A percentile compares a stretch with the other conserved stretches of the same genome.
These are phyloP conservation scores for Chlorodrepanis virens DNA, from an alignment of 2,113 vertebrate genomes.

Conservation along the genomic window DNA sequence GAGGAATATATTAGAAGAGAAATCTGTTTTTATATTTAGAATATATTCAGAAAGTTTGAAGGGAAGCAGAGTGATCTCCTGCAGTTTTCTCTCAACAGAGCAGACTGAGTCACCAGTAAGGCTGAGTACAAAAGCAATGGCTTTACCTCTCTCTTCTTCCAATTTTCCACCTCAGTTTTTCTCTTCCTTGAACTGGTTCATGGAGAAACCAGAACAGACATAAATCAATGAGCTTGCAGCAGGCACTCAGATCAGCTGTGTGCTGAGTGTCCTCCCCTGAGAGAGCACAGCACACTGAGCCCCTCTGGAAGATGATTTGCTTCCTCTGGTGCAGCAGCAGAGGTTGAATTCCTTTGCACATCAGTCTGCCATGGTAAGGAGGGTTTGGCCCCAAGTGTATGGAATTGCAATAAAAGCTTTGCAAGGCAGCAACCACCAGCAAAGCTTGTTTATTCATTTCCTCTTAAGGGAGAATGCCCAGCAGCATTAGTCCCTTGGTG, in stretches of 20 bases:
- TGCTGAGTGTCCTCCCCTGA: not conserved
- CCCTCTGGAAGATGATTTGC: not conserved
- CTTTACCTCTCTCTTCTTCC: not conserved
- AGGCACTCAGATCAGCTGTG: not conserved
- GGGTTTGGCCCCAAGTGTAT: not conserved
- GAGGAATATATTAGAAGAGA: not conserved
- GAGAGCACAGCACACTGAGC: rapidly evolving
- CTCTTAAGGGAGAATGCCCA: not conserved
- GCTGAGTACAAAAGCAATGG: not conserved
- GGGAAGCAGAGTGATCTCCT: not conserved
- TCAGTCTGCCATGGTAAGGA: not conserved
- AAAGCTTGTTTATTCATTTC: not conserved
- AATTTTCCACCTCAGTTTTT: not conserved
- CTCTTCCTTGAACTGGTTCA: not conserved
- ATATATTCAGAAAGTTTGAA: constrained; percentile 18
- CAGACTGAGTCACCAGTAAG: not conserved
- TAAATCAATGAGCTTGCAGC: not conserved
- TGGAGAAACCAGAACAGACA: not conserved
- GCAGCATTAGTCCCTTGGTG: rapidly evolving
- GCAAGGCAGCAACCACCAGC: not conserved
- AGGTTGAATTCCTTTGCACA: not conserved
- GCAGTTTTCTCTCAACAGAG: constrained; percentile 18
- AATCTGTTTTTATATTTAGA: constrained; percentile 50
- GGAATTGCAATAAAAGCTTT: not conserved
- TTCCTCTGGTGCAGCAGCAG: not conserved